Percentiles rank a stretch among this genome's conserved stretches.
Conservation (phyloP, 2,888 invertebrate species). For the Prosapia bicincta region DNA sequence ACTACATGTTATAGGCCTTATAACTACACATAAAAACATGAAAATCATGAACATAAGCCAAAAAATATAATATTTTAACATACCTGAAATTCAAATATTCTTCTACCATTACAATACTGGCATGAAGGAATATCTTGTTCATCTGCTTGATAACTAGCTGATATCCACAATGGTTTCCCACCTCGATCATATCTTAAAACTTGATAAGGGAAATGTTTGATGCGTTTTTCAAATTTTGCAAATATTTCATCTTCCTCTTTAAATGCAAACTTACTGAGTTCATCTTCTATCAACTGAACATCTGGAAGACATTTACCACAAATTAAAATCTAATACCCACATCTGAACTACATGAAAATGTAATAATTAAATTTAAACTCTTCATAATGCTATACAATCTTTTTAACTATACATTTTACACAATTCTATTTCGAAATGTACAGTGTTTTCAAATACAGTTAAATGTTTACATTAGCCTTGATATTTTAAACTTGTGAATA, state of each 20-base stretch:
- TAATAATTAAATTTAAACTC: no score
- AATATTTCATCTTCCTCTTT: conserved; percentile 72
- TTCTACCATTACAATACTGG: conserved; percentile 64
- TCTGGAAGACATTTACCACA: not conserved
- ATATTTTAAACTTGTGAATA: no score
- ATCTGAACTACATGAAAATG: no score
- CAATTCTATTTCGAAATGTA: no score
- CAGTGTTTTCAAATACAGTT: no score
- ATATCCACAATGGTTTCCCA: conserved; percentile 82
- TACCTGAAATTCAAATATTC: conserved; percentile 90
- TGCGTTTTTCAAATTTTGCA: conserved; percentile 67
- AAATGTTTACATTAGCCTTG: no score
- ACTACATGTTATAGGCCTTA: not conserved
- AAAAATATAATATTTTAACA: no score
- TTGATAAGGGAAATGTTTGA: conserved; percentile 74
- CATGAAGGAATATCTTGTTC: conserved; percentile 65
- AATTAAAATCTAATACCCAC: no score
- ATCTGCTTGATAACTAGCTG: conserved; percentile 53
- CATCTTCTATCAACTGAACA: conserved; percentile 52
- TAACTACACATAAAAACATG: no score
- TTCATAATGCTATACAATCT: no score
- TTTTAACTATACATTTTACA: no score
- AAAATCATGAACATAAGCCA: no score
- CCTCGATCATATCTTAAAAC: conserved; percentile 74
- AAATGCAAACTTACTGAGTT: conserved; percentile 64